phyloP scores from a whole-genome alignment of 1,140 invertebrate species.

The Drosophila mauritiana region DNA sequence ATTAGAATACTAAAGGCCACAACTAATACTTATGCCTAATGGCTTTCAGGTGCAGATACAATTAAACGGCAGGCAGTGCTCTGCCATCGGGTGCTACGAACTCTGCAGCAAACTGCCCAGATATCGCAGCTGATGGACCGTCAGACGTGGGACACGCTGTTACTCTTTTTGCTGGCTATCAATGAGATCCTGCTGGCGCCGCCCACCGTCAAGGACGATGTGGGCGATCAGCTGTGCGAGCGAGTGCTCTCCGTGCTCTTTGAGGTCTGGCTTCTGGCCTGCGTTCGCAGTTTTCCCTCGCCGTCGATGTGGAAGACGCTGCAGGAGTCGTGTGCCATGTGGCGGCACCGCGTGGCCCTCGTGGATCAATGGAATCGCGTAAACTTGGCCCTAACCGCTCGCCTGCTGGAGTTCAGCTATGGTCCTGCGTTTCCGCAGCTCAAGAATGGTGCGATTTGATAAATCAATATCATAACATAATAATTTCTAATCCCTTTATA shows the following conservation, averaged over 20 bases:
- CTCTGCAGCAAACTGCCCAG: constrained; percentile 94
- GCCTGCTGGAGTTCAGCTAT: constrained; percentile 94
- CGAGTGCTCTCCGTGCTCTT: constrained; percentile 96
- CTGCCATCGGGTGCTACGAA: constrained; percentile 96
- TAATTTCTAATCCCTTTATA: not conserved
- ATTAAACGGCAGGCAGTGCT: constrained; percentile 97
- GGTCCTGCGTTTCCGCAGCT: constrained; percentile 94
- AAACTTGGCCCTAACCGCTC: constrained; percentile 94
- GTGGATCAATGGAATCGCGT: constrained; percentile 98
- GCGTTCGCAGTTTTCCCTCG: constrained; percentile 93
- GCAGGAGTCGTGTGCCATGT: constrained; percentile 95
- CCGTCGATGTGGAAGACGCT: constrained; percentile 98
- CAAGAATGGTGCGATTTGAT: constrained; percentile 89
- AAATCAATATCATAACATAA: not conserved
- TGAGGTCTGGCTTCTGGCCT: constrained; percentile 97
- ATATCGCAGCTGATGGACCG: constrained; percentile 91
- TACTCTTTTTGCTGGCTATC: constrained; percentile 96
- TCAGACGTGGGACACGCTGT: constrained; percentile 95
- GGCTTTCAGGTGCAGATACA: constrained; percentile 90
- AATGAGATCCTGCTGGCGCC: constrained; percentile 96
- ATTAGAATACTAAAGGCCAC: not conserved
- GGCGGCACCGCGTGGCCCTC: constrained; percentile 96
- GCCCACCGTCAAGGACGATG: constrained; percentile 96
- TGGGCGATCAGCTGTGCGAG: constrained; percentile 97
- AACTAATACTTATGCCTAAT: not conserved